Evolutionary conservation across 2,888 invertebrate species (phyloP), one percentile per base, ranked within the genome.

Genomic region (Acanthacorydalis orientalis): DNA sequence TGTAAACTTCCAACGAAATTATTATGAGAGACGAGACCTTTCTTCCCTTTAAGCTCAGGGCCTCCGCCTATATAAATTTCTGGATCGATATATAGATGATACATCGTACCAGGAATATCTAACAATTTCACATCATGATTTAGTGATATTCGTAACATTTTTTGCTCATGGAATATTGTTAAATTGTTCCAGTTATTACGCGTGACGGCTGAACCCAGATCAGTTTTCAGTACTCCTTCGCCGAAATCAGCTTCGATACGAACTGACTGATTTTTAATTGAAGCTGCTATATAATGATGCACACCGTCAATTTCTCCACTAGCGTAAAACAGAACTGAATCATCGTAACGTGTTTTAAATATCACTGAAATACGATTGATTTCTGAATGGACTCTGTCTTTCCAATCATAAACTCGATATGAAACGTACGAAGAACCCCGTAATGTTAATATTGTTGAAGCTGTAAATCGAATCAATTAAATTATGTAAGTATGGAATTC

Each of bases 11-110:
- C 89, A 55, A 85, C 85, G 61, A 89, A 90, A 66, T 86, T 88
- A 63, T 88, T 86, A 56, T 81, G 77, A 3, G 47, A 41, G 7
- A 14, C 37, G 8, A 47, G 31, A 43, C 43, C 47, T 63, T 79
- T 80, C 69, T 85, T 86, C 65, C 87, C 86, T 59, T 83, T 73
- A 51, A 87, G 64, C 61, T 87, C 86, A 2, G 89, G 86, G 3
- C 90, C 91, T 12, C 88, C 88, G 43, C 89, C 88, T 53, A 93
- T 85, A 63, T 91, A 92, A 54, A 93, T 88, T 66, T 91, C 89
- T 34, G 93, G 92, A 69, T 93, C 92, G 53, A 93, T 88, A 56
- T 89, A 85, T 51, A 93, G 73, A 60, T 83, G 77, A 46, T 73
- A 69, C 50, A 73, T 75, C 60, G 77, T 75, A 10, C 83, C 83